These are phyloP conservation scores for Mionectes macconnelli DNA, from an alignment of 2,113 vertebrate genomes.

Conservation along the genomic window DNA sequence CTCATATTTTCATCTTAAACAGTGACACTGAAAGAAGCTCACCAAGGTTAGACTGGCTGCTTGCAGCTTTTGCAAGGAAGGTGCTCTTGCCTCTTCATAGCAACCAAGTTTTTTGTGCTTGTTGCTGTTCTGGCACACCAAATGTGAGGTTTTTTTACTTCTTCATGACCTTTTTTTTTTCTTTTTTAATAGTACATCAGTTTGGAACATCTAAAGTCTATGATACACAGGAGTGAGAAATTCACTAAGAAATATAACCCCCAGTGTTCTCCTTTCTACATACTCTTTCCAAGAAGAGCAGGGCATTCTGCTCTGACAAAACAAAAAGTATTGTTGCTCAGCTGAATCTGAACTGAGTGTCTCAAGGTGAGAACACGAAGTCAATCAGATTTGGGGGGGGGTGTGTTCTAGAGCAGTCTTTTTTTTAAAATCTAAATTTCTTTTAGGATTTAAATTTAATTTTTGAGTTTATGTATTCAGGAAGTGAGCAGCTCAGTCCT, in stretches of 20 bases:
- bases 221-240: not conserved
- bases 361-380: not conserved
- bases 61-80: not conserved
- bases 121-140: not conserved
- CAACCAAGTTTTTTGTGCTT: not conserved
- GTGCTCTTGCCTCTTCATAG: not conserved
- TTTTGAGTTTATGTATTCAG: not conserved
- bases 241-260: not conserved
- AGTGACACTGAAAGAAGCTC: not conserved
- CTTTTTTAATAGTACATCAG: not conserved
- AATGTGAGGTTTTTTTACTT: not conserved
- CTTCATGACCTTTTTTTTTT: fast-evolving
- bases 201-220: not conserved
- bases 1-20: not conserved
- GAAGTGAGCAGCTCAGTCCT: not conserved
- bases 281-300: not conserved
- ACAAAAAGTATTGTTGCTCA: not conserved
- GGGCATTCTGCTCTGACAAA: not conserved
- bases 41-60: not conserved
- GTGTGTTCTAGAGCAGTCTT: not conserved
- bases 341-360: not conserved
- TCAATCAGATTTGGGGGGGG: not conserved
- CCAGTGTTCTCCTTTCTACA: not conserved
- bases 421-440: not conserved
- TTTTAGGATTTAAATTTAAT: not conserved